Conservation (phyloP, 2,113 vertebrate genomes). For the Sprattus sprattus region DNA sequence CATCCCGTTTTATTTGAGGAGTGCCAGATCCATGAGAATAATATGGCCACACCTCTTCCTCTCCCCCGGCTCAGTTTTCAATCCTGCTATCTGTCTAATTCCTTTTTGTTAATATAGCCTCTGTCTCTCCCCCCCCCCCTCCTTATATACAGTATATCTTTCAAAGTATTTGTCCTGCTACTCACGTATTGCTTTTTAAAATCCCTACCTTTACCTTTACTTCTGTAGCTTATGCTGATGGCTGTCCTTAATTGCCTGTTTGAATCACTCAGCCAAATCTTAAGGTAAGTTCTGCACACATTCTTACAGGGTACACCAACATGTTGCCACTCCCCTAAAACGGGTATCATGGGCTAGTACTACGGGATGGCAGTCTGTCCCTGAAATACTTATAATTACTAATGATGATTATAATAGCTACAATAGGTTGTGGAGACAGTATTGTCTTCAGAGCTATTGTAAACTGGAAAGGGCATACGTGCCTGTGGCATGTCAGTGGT, state of each 20-base stretch:
- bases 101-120: not conserved
- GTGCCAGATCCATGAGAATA: not conserved
- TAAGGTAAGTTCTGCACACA: slow-evolving; percentile 67
- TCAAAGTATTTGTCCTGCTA: not conserved
- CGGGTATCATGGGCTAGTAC: not conserved
- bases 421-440: not conserved
- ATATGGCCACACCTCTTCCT: slow-evolving; percentile 1
- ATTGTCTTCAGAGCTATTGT: not conserved
- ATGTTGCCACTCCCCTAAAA: not conserved
- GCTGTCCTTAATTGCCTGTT: slow-evolving; percentile 80
- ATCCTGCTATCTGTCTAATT: not conserved
- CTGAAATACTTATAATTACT: not conserved
- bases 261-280: slow-evolving; percentile 77
- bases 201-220: slow-evolving; percentile 18
- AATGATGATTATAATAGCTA: not conserved
- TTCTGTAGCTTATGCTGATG: slow-evolving; percentile 78
- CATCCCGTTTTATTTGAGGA: not conserved
- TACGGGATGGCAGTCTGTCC: not conserved
- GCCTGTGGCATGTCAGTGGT: not conserved
- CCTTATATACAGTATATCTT: not conserved
- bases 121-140: not conserved
- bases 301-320: not conserved
- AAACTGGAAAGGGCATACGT: not conserved
- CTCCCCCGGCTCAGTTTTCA: not conserved
- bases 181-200: not conserved